phyloP scores from a whole-genome alignment of 2,797 vertebrate genomes.

The Buceros bicornis region DNA sequence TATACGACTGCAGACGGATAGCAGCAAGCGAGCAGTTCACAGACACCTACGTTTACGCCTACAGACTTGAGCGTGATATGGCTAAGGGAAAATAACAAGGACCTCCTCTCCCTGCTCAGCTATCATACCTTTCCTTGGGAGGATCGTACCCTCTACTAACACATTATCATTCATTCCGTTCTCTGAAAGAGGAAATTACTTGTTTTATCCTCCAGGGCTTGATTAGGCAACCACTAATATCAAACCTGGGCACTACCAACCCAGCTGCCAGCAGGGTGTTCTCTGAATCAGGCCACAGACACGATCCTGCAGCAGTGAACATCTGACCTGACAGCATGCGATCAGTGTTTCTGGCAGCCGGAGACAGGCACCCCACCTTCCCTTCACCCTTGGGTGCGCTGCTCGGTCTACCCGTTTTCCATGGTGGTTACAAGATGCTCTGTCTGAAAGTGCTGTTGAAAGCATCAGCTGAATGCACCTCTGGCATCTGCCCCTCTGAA shows the following conservation, averaged over 20 bases:
- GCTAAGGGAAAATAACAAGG: not conserved
- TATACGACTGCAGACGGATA: not conserved
- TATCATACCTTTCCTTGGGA: not conserved
- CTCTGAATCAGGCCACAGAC: not conserved
- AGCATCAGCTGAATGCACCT: not conserved
- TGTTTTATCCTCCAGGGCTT: not conserved
- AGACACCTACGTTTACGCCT: not conserved
- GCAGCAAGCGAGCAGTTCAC: conserved; percentile 18
- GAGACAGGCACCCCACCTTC: not conserved
- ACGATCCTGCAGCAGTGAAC: not conserved
- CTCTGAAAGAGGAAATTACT: not conserved
- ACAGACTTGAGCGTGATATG: not conserved
- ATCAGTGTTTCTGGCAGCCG: not conserved
- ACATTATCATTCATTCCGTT: not conserved
- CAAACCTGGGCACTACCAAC: not conserved
- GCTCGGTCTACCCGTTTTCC: not conserved
- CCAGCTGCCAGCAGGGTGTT: not conserved
- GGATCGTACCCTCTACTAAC: not conserved
- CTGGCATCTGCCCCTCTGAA: not conserved
- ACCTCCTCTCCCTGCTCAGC: not conserved
- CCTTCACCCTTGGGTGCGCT: not conserved
- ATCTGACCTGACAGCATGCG: rapidly evolving
- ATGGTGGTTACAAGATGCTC: not conserved
- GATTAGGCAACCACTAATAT: not conserved
- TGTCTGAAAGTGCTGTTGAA: not conserved